A percentile compares a stretch with the other conserved stretches of the same genome.
Conservation (phyloP, 2,888 invertebrate species). For the Oxyteleia sp. region DNA sequence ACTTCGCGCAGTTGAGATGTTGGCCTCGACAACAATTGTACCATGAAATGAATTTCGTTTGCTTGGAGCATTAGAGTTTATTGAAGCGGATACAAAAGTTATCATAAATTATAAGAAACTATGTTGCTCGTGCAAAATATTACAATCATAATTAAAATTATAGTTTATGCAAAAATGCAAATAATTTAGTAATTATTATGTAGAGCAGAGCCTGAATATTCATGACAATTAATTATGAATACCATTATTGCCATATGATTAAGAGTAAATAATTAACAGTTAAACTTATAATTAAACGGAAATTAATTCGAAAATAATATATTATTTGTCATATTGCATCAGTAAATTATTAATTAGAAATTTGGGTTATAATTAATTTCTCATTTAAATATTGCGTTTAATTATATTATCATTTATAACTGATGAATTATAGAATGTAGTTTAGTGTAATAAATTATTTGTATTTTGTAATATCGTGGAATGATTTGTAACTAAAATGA, state of each 20-base stretch:
- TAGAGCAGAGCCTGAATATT: conserved; percentile 37
- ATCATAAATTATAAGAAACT: conserved; percentile 53
- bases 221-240: conserved; percentile 59
- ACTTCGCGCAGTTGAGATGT: conserved; percentile 38
- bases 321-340: conserved; percentile 50
- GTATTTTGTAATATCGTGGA: conserved; percentile 21
- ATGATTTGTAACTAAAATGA: conserved; percentile 40
- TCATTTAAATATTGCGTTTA: conserved; percentile 41
- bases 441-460: conserved; percentile 45
- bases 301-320: conserved; percentile 64
- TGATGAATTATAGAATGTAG: conserved; percentile 47
- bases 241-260: conserved; percentile 52
- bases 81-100: conserved; percentile 56
- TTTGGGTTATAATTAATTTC: conserved; percentile 56
- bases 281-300: conserved; percentile 57
- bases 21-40: conserved; percentile 58
- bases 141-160: conserved; percentile 44
- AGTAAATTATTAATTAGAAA: conserved; percentile 57
- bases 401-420: conserved; percentile 46
- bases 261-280: conserved; percentile 58
- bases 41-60: conserved; percentile 61
- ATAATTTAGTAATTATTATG: conserved; percentile 51
- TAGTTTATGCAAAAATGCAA: conserved; percentile 33
- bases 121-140: conserved; percentile 23
- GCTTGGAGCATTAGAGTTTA: conserved; percentile 44